Evolutionary conservation across 2,888 invertebrate species (phyloP), one percentile per base, ranked within the genome.

Genomic region (Allophyes oxyacanthae): DNA sequence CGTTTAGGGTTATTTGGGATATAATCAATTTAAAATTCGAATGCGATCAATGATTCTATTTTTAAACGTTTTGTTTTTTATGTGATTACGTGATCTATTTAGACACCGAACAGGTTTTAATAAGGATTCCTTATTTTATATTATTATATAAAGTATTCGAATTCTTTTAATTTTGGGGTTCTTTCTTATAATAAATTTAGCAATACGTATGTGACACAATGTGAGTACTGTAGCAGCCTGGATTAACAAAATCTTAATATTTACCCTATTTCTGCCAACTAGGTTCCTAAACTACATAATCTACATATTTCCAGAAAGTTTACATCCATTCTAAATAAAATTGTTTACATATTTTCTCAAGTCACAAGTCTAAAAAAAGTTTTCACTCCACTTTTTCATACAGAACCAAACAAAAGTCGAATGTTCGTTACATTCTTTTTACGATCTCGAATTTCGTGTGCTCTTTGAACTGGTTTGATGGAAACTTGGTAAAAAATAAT

Each of bases 391-490:
- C 44, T 66, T 65, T 64, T 72, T 66, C n/a, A 62, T 75, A 71
- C 70, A 64, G 78, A 77, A 79, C 81, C 79, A 67, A 54, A 52
- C 33, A 55, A 62, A 53, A 53, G 40, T 34, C 30, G 7, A 53
- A 61, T 40, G 61, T 64, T 74, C 64, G 68, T 69, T 64, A 64
- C 62, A 64, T 59, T 66, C 54, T 87, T 88, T 85, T 84, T 79
- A 78, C 62, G 64, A 71, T 82, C 79, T 84, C 81, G 78, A 83
- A 85, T 88, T 86, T 86, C 85, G 85, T 85, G 82, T 88, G 90
- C 88, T 91, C 90, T 90, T 89, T 91, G 90, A 91, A 91, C 89
- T 90, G 87, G 86, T 88, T 88, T 73, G 85, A 87, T 87, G 84
- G 87, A 87, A 85, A 79, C 78, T 71, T 70, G 65, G 83, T 85